These are phyloP conservation scores for Macaca fascicularis DNA, from an alignment of 2,113 vertebrate species.

Conservation along the genomic window DNA sequence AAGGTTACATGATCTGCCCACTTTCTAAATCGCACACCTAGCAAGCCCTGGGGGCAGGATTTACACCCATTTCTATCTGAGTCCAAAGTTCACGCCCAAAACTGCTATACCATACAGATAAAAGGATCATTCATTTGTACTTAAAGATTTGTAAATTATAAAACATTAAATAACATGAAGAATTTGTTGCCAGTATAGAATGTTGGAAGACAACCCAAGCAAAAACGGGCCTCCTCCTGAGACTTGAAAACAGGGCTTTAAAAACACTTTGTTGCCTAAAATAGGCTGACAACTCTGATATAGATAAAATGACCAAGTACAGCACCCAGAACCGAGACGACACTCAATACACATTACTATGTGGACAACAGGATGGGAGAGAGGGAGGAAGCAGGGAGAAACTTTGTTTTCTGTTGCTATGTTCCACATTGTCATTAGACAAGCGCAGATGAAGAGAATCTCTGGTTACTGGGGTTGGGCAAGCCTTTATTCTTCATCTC, in stretches of 20 bases:
- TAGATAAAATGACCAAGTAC: neutral
- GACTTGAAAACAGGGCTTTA: neutral
- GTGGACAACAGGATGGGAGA: neutral
- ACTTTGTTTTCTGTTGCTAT: neutral
- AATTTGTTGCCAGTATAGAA: neutral
- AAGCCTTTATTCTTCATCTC: neutral
- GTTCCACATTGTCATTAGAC: accelerated
- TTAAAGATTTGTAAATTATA: neutral
- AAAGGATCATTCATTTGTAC: neutral
- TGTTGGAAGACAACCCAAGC: neutral
- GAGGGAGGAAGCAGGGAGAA: neutral
- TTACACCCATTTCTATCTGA: neutral
- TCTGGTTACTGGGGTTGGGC: accelerated
- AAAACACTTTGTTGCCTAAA: neutral
- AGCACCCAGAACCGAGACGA: neutral
- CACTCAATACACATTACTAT: accelerated
- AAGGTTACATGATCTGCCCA: neutral
- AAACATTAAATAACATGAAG: neutral
- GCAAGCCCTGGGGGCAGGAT: neutral
- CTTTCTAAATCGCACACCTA: neutral
- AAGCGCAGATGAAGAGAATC: neutral
- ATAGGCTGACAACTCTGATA: neutral
- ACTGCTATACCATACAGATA: accelerated
- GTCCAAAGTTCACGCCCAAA: neutral
- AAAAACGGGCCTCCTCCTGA: neutral